These are phyloP conservation scores for Linurgus olivaceus DNA, from an alignment of 2,797 vertebrate species.

Conservation along the genomic window DNA sequence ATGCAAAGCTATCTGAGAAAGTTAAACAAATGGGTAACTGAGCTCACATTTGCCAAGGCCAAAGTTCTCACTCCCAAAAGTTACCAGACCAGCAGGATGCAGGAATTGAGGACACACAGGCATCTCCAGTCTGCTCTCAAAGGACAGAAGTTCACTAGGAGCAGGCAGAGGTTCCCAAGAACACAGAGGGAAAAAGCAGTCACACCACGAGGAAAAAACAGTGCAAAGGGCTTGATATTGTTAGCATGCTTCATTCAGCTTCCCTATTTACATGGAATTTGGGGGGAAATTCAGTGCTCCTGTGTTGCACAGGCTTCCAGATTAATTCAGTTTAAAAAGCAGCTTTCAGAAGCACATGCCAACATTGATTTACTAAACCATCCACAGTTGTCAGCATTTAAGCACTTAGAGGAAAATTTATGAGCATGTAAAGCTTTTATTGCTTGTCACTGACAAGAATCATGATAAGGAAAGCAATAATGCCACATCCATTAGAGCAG, in stretches of 20 bases:
- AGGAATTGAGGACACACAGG: background rate
- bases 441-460: slow-evolving; percentile 56
- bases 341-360: slow-evolving; percentile 4
- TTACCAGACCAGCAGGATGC: background rate
- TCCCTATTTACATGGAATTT: background rate
- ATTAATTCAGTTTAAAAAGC: background rate
- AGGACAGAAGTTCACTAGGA: background rate
- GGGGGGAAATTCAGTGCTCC: background rate
- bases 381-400: slow-evolving; percentile 21
- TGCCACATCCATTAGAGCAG: slow-evolving; percentile 12
- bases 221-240: background rate
- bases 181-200: background rate
- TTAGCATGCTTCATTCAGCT: background rate
- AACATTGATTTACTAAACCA: slow-evolving; percentile 52
- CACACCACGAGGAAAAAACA: background rate
- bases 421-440: slow-evolving; percentile 48
- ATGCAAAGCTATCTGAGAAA: background rate
- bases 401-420: slow-evolving; percentile 59
- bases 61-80: background rate
- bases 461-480: slow-evolving; percentile 49
- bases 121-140: background rate
- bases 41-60: background rate
- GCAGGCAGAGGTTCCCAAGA: background rate
- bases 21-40: background rate
- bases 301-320: background rate